Base-by-base conservation (phyloP, 1,140 invertebrate species). In the Drusus annulatus region DNA sequence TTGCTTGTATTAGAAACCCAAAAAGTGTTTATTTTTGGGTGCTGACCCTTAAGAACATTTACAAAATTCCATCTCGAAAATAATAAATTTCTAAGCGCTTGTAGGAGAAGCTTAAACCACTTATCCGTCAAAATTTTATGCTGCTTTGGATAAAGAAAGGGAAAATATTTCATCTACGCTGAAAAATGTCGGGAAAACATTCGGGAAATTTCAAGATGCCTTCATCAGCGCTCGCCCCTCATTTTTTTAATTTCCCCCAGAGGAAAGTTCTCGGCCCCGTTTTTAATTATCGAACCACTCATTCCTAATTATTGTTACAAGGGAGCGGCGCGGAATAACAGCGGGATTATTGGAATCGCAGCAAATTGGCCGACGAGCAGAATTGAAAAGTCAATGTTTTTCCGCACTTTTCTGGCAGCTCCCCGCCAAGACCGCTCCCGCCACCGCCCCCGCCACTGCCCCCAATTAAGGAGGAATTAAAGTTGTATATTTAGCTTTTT, bases 281-380 rank as follows among this genome's bases (percentile, higher is more conserved):
- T 90, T 90, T 90, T 90, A 90, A 90, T 90, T 90, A 90, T 90
- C 87, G 89, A 89, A 90, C 89, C 89, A 90, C 89, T 90, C 89
- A 90, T 90, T 89, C 86, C 88, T 90, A 90, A 90, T 90, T 90
- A 90, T 90, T 90, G 88, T 90, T 90, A 90, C 90, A 89, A 90
- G 88, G 87, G 86, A 76, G 50, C 17, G n/a, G 83, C 76, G 80
- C 21, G 82, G 80, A 83, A 81, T 80, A 83, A 81, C 80, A 81
- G 82, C 69, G 71, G 82, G 82, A 83, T 83, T 81, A 81, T 81
- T 81, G 54, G 80, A 81, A 83, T 81, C 80, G 82, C 80, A 79
- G 80, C 80, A 81, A 83, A 83, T 83, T 81, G 82, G 82, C 82
- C 77, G 74, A 76, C 62, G 75, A 63, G 15, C 69, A 63, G 78